Conservation (phyloP, 2,888 invertebrate genomes). For the Melanargia galathea region DNA sequence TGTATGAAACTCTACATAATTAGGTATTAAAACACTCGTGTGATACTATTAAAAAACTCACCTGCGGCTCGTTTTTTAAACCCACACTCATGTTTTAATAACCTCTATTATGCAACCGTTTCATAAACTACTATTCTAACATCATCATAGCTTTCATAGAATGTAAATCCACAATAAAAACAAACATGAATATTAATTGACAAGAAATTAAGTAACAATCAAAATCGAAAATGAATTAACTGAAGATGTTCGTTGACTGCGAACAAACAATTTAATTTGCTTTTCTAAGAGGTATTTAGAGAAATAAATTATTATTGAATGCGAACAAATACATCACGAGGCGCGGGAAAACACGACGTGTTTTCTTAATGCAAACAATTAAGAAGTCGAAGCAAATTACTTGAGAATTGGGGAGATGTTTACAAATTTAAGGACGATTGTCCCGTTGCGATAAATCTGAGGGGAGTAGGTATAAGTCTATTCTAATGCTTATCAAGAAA, state of each 20-base stretch:
- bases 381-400: constrained; percentile 72
- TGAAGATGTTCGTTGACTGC: constrained; percentile 10
- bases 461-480: constrained; percentile 76
- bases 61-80: too few relatives aligned
- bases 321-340: constrained; percentile 23
- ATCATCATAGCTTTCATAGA: neutral
- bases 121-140: neutral
- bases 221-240: constrained; percentile 5
- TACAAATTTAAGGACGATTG: constrained; percentile 78
- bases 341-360: constrained; percentile 24
- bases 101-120: too few relatives aligned
- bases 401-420: constrained; percentile 73
- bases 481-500: constrained; percentile 52
- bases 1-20: too few relatives aligned
- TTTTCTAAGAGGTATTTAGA: constrained; percentile 20
- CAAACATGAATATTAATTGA: neutral
- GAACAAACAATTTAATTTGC: constrained; percentile 23
- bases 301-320: constrained; percentile 27
- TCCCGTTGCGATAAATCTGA: constrained; percentile 72
- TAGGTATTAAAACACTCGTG: too few relatives aligned
- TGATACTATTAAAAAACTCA: too few relatives aligned
- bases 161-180: neutral
- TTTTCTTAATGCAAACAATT: constrained; percentile 25
- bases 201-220: neutral
- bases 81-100: too few relatives aligned